These are phyloP conservation scores for Poeciliopsis paucimaculata DNA, from an alignment of 2,797 vertebrate genomes.

Conservation along the genomic window DNA sequence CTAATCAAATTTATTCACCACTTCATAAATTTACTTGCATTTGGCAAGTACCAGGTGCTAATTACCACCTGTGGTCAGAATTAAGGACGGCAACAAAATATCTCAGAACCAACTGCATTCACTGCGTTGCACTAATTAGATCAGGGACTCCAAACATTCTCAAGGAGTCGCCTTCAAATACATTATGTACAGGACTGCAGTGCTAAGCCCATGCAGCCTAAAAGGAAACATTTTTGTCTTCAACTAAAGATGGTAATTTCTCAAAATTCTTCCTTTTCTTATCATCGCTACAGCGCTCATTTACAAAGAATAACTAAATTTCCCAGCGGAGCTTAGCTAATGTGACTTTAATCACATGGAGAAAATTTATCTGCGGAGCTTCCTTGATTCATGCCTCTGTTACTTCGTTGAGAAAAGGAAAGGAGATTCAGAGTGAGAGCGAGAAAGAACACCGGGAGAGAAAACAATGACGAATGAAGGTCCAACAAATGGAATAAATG, in stretches of 20 bases:
- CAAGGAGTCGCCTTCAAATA: not conserved
- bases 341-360: conserved; percentile 70
- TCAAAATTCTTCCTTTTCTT: conserved; percentile 18
- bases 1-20: not conserved
- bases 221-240: conserved; percentile 1
- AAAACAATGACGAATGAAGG: conserved; percentile 20
- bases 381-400: conserved; percentile 29
- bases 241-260: conserved; percentile 25
- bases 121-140: not conserved
- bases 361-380: conserved; percentile 59
- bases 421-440: conserved; percentile 17
- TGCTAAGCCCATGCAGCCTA: not conserved
- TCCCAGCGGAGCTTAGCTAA: conserved; percentile 62
- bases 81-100: not conserved
- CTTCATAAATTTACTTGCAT: not conserved
- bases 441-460: not conserved
- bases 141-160: not conserved
- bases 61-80: not conserved
- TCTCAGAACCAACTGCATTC: not conserved
- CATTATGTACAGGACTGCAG: not conserved
- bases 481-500: conserved; percentile 14
- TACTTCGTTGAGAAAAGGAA: conserved; percentile 34
- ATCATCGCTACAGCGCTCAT: conserved; percentile 23
- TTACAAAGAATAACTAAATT: conserved; percentile 57
- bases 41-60: not conserved